Conservation (phyloP, 2,797 vertebrate species). For the Dendrocincla fuliginosa region DNA sequence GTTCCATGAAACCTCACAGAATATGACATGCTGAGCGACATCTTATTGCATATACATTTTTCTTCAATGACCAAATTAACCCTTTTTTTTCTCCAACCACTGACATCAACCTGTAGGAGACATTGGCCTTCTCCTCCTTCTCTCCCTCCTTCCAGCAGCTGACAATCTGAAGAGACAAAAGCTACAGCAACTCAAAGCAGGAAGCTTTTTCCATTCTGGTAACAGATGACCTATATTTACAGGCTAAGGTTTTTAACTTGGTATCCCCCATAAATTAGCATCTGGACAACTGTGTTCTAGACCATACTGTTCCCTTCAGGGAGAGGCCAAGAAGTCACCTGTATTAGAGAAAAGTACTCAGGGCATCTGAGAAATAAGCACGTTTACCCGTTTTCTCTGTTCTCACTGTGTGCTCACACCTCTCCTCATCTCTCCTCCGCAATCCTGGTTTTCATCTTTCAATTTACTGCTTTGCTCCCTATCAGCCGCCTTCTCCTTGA, state of each 20-base stretch:
- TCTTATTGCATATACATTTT: not conserved
- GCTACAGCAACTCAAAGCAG: not conserved
- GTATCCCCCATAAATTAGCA: not conserved
- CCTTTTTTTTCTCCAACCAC: not conserved
- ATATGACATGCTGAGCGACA: not conserved
- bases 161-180: not conserved
- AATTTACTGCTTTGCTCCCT: slow-evolving; percentile 44
- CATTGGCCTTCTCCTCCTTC: not conserved
- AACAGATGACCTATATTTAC: not conserved
- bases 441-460: slow-evolving; percentile 28
- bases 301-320: not conserved
- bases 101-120: not conserved
- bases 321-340: not conserved
- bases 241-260: not conserved
- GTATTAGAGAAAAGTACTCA: not conserved
- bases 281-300: not conserved
- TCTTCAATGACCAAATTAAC: not conserved
- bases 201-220: not conserved
- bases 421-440: not conserved
- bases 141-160: not conserved
- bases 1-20: not conserved
- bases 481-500: slow-evolving; percentile 36
- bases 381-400: not conserved
- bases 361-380: not conserved
- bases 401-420: not conserved